Conservation (phyloP, 1,140 invertebrate genomes). For the Drosophila grimshawi region DNA sequence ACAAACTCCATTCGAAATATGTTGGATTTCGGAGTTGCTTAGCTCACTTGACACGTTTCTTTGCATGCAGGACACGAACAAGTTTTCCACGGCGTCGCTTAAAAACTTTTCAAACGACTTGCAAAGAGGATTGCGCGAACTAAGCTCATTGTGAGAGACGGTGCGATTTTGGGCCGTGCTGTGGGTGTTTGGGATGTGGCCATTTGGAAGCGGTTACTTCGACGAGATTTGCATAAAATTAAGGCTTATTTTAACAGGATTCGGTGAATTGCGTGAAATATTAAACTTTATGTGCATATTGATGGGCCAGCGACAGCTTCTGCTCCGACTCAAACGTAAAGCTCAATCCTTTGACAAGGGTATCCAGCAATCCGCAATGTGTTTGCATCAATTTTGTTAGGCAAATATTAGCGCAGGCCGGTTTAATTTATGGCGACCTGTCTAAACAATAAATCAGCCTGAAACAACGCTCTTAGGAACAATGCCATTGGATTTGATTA, state of each 20-base stretch:
- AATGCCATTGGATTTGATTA: conserved; percentile 71
- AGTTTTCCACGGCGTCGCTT: conserved; percentile 74
- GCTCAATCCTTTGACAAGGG: conserved; percentile 51
- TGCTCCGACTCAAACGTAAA: conserved; percentile 1
- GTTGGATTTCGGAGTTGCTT: conserved; percentile 30
- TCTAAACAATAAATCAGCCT: conserved; percentile 68
- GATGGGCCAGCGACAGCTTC: conserved; percentile 45
- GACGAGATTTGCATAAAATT: conserved; percentile 80
- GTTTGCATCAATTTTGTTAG: conserved; percentile 69
- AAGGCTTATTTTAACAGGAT: conserved; percentile 78
- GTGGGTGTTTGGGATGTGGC: conserved; percentile 21
- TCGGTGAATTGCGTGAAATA: conserved; percentile 72
- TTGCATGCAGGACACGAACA: conserved; percentile 78
- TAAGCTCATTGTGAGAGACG: conserved; percentile 45
- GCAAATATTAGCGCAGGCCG: conserved; percentile 71
- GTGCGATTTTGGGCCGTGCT: not conserved
- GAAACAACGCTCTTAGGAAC: not conserved
- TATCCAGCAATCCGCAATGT: conserved; percentile 39
- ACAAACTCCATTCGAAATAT: conserved; percentile 30
- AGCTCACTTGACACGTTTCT: conserved; percentile 70
- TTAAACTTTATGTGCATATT: conserved; percentile 82
- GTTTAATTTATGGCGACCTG: conserved; percentile 68
- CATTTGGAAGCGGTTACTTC: conserved; percentile 50
- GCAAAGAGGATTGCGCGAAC: conserved; percentile 60
- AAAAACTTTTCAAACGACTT: conserved; percentile 70